Evolutionary conservation across 2,113 vertebrate species (phyloP).

Genomic region (Rousettus leschenaultii): DNA sequence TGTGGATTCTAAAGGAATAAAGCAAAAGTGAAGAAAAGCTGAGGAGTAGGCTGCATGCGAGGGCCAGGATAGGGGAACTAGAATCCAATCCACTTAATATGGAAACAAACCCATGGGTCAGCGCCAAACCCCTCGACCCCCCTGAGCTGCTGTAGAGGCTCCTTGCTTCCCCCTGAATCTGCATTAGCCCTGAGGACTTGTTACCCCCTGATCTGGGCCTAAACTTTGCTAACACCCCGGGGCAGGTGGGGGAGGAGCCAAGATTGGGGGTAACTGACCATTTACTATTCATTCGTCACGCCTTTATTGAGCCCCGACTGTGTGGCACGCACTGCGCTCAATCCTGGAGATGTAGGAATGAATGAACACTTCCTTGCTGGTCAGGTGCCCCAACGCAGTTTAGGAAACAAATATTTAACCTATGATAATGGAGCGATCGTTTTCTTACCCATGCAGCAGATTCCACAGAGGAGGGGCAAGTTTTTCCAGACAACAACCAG

Average conservation of each 20-base stretch:
- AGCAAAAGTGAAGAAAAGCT: not conserved
- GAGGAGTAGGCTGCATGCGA: not conserved
- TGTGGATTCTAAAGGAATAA: not conserved
- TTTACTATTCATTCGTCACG: not conserved
- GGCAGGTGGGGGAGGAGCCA: not conserved
- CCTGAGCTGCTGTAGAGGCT: not conserved
- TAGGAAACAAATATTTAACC: not conserved
- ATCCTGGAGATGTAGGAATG: not conserved
- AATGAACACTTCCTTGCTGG: not conserved
- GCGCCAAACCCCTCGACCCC: not conserved
- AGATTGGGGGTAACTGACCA: not conserved
- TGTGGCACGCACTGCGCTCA: no score
- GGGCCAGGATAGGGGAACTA: not conserved
- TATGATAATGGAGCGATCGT: not conserved
- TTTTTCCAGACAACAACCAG: not conserved
- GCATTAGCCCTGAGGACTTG: not conserved
- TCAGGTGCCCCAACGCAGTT: not conserved
- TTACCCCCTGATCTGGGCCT: not conserved
- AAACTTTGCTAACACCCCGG: not conserved
- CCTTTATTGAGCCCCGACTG: not conserved
- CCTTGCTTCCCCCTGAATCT: not conserved
- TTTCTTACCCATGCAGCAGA: not conserved
- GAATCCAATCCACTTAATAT: not conserved
- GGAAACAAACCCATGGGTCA: not conserved
- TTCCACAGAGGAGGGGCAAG: no score